Evolutionary conservation across 53 echinoderm and acorn worm species (phyloP).

Genomic region (Luidia sarsii): DNA sequence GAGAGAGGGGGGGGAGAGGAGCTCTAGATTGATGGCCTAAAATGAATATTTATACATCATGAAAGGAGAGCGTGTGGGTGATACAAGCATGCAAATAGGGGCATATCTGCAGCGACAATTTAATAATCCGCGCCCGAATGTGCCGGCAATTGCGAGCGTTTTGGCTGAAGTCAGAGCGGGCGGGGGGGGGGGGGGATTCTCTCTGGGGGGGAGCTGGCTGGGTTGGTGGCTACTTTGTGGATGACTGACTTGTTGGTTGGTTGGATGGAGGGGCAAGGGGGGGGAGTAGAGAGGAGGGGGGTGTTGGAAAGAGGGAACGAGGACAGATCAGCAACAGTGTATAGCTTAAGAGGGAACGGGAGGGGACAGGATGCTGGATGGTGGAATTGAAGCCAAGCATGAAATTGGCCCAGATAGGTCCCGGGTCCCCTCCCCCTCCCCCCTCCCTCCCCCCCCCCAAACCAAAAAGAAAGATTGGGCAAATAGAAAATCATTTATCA

Average conservation of each 20-base stretch:
- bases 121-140: conserved; percentile 72
- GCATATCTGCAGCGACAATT: conserved; percentile 63
- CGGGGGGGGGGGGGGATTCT: not conserved
- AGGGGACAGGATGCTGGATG: too few species aligned
- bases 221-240: too few species aligned
- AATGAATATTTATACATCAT: conserved; percentile 84
- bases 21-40: conserved; percentile 54
- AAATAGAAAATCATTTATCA: conserved; percentile 49
- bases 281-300: not conserved
- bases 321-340: not conserved
- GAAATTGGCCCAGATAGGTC: conserved; percentile 57
- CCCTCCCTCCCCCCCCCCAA: too few species aligned
- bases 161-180: not conserved
- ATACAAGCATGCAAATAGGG: conserved; percentile 77
- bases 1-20: too few species aligned
- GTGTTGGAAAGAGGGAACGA: not conserved
- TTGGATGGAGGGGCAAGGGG: too few species aligned
- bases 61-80: conserved; percentile 63
- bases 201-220: too few species aligned
- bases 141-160: conserved; percentile 60
- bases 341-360: not conserved
- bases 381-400: conserved; percentile 33
- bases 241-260: too few species aligned
- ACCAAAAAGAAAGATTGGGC: not conserved
- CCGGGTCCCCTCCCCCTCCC: not conserved